phyloP scores from a whole-genome alignment of 2,888 invertebrate genomes.

The Chirona hameri region DNA sequence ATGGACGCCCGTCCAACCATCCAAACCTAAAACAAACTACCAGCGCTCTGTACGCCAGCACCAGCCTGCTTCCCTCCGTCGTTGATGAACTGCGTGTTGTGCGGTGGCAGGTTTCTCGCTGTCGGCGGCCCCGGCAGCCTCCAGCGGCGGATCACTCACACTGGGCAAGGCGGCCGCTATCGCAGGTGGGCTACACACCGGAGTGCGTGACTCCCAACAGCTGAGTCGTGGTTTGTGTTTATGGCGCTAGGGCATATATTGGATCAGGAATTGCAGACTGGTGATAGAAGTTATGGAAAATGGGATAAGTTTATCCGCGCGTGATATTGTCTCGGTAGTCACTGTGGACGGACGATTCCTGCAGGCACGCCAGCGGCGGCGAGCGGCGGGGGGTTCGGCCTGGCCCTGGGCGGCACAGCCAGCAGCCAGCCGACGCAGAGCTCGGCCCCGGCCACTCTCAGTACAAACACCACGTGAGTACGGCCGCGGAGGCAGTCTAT shows the following conservation, averaged over 20 bases:
- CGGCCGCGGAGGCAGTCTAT: too few relatives aligned
- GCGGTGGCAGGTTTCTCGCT: not conserved
- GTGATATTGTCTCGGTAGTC: too few relatives aligned
- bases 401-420: not conserved
- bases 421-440: not conserved
- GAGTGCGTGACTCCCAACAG: too few relatives aligned
- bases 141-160: not conserved
- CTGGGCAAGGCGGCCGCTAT: not conserved
- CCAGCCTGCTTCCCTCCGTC: not conserved
- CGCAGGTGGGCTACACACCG: not conserved
- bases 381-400: not conserved
- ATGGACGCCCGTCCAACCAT: too few relatives aligned
- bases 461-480: slow-evolving; percentile 6
- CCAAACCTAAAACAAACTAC: too few relatives aligned
- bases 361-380: not conserved
- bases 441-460: not conserved
- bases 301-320: too few relatives aligned
- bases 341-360: not conserved
- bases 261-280: too few relatives aligned
- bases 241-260: too few relatives aligned
- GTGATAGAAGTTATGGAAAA: too few relatives aligned
- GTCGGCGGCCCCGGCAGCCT: not conserved
- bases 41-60: not conserved
- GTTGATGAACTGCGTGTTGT: too few relatives aligned
- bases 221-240: not conserved